Percentiles rank a stretch among this genome's conserved stretches.
phyloP scores from a whole-genome alignment of 2,113 vertebrate genomes.

The Notothenia rossii region DNA sequence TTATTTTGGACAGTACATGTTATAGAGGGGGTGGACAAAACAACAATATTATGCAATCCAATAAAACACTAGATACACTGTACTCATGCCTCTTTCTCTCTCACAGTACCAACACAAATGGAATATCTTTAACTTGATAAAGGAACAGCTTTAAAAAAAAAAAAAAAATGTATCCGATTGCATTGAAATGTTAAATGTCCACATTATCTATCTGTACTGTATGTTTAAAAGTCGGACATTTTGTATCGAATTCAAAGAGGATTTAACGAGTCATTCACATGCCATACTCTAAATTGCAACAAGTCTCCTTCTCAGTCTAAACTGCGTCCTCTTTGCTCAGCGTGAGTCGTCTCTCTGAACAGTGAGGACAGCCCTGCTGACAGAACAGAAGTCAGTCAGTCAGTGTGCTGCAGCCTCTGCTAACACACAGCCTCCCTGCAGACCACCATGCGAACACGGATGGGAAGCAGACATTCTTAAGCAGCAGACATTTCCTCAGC shows the following conservation, averaged over 20 bases:
- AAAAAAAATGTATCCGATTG: background rate
- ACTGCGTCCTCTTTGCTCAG: slow-evolving; percentile 1
- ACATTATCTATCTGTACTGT: background rate
- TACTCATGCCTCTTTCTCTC: slow-evolving; percentile 10
- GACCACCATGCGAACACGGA: slow-evolving; percentile 32
- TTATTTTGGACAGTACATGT: slow-evolving; percentile 48
- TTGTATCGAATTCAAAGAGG: background rate
- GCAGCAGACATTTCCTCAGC: slow-evolving; percentile 66
- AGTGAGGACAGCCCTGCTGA: slow-evolving; percentile 16
- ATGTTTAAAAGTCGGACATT: background rate
- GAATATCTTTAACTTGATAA: background rate
- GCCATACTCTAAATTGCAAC: background rate
- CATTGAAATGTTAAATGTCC: background rate
- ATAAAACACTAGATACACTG: slow-evolving; percentile 42
- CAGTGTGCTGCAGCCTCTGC: slow-evolving; percentile 11
- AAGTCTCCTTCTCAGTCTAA: background rate
- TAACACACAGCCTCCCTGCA: slow-evolving; percentile 12
- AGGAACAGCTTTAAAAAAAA: background rate
- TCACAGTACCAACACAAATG: background rate
- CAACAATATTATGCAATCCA: slow-evolving; percentile 68
- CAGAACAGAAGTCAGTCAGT: slow-evolving; percentile 24
- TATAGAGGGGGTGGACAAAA: slow-evolving; percentile 65
- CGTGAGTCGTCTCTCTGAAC: background rate
- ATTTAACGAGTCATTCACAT: background rate
- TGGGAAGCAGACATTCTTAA: slow-evolving; percentile 67